These are phyloP conservation scores for Mastigias papua DNA, from an alignment of 30 jellyfish, hydroid and myxozoan genomes.

Conservation along the genomic window DNA sequence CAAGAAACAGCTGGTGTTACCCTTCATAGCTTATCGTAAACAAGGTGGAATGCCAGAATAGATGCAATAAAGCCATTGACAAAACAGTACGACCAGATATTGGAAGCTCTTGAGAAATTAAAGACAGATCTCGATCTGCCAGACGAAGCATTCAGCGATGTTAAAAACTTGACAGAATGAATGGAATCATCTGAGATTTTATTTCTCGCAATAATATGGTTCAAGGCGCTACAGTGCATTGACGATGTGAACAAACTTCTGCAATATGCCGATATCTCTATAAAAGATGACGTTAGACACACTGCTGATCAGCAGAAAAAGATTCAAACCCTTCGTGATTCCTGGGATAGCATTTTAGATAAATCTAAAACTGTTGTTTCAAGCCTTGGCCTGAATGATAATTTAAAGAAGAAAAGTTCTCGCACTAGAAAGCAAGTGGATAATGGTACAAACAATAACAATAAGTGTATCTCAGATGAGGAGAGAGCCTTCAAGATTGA, in stretches of 20 bases:
- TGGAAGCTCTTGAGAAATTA: conserved; percentile 28
- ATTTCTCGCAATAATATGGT: not conserved
- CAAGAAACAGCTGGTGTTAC: conserved; percentile 25
- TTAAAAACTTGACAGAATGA: too few species aligned
- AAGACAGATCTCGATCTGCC: conserved; percentile 30
- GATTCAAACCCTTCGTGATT: conserved; percentile 17
- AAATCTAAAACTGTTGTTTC: conserved; percentile 19
- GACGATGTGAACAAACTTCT: conserved; percentile 13
- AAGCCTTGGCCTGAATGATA: conserved; percentile 31
- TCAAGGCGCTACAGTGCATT: conserved; percentile 7
- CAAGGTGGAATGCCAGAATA: conserved; percentile 26
- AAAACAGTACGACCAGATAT: conserved; percentile 29
- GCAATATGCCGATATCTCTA: too few species aligned
- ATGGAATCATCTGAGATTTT: conserved; percentile 11
- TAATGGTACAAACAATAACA: not conserved
- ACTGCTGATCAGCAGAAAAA: conserved; percentile 29
- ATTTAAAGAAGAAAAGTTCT: conserved; percentile 42
- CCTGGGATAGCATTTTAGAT: conserved; percentile 33
- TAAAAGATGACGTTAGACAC: conserved; percentile 19
- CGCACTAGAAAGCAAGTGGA: too few species aligned
- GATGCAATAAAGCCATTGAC: conserved; percentile 25
- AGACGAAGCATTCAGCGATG: conserved; percentile 42
- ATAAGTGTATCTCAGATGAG: too few species aligned
- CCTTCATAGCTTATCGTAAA: conserved; percentile 8
- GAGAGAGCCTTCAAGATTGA: too few species aligned